These are phyloP conservation scores for Aegypius monachus DNA, from an alignment of 2,113 vertebrate genomes.

Conservation along the genomic window DNA sequence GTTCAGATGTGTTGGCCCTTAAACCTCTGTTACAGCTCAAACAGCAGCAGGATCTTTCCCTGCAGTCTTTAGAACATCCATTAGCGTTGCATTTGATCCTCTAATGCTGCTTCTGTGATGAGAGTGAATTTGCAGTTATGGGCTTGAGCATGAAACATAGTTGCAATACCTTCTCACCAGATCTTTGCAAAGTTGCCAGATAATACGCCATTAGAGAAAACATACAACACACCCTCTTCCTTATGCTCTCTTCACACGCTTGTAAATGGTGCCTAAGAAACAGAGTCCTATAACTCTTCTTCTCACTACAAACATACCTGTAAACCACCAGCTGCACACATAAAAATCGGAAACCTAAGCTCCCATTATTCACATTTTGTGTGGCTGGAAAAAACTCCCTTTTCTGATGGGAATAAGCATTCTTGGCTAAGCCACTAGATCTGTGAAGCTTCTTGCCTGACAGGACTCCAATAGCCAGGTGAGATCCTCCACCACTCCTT, in stretches of 20 bases:
- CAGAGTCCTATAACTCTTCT: not conserved
- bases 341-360: not conserved
- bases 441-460: not conserved
- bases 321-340: not conserved
- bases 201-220: not conserved
- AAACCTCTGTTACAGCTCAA: not conserved
- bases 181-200: not conserved
- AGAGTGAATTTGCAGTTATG: not conserved
- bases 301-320: not conserved
- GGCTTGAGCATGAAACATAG: not conserved
- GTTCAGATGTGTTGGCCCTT: not conserved
- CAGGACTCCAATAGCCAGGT: not conserved
- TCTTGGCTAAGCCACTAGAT: not conserved
- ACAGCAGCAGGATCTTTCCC: not conserved
- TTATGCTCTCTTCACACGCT: not conserved
- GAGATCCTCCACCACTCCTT: not conserved
- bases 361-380: not conserved
- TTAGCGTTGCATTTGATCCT: not conserved
- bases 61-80: not conserved
- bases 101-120: not conserved
- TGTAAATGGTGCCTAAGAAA: not conserved
- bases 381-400: not conserved
- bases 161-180: not conserved
- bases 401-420: not conserved
- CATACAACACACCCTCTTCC: not conserved